Base-by-base conservation (phyloP, 2,797 vertebrate genomes). In the Chaenodraco wilsoni region DNA sequence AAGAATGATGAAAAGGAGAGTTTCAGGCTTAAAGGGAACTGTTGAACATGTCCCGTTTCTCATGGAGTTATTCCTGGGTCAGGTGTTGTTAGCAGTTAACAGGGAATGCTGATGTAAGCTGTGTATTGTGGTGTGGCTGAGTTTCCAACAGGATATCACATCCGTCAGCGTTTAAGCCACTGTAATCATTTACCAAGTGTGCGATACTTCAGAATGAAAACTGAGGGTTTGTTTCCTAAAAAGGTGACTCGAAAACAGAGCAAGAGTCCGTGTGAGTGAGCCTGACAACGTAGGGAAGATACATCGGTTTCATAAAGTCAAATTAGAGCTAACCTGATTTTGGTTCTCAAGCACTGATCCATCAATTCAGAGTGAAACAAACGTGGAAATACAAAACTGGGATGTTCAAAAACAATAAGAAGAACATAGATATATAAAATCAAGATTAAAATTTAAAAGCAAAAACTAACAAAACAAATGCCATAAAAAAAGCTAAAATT, bases 101-200 rank as follows among this genome's bases (percentile, higher is more conserved):
- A 56, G 61, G 19, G 56, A 76, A 55, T 69, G 90, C 84, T 89
- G 86, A 89, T 68, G 77, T 80, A 37, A 82, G 87, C 81, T 5
- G 55, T 65, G 74, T 74, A 27, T 33, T 75, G 76, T 67, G 59
- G 65, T n/a, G 69, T 65, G 70, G 45, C 65, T 57, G 37, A 3
- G 12, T 62, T 84, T 79, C 76, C 40, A 72, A 69, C 67, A 80
- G 70, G 71, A 85, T 84, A 92, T 79, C 69, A 79, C 69, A 81
- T 54, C 37, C 59, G 86, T 93, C 89, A 93, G 85, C 89, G 72
- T 81, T 73, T 72, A 64, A 60, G 45, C 31, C 31, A 0, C 23
- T 43, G 58, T 72, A 92, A 93, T 92, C 78, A 93, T 92, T 93
- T 21, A 89, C 88, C 51, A 6, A 1, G 69, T 78, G 72, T 66